Evolutionary conservation across 2,888 invertebrate species (phyloP).

Genomic region (Tetragonisca angustula): DNA sequence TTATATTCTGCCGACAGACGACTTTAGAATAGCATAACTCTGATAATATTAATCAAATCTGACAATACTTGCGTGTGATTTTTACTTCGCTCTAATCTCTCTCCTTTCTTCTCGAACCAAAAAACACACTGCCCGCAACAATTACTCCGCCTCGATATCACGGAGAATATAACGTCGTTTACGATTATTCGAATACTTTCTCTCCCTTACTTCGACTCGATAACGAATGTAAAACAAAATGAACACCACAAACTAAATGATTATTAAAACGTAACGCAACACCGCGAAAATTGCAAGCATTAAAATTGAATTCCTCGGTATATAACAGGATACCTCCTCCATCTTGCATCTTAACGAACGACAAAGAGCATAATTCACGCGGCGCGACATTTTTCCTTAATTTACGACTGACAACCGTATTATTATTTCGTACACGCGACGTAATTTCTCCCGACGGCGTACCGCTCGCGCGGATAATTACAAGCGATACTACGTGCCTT

Average conservation of each 20-base stretch:
- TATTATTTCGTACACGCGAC: not conserved
- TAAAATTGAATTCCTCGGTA: not conserved
- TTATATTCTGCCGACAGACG: too few species aligned
- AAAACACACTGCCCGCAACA: too few species aligned
- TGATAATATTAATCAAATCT: too few species aligned
- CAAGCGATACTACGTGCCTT: not conserved
- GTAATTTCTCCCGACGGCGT: not conserved
- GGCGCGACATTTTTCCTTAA: not conserved
- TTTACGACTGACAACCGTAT: conserved; percentile 9
- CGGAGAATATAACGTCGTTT: not conserved
- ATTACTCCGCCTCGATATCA: not conserved
- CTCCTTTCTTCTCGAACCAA: too few species aligned
- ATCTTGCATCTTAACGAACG: not conserved
- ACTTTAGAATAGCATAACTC: too few species aligned
- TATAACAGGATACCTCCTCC: too few species aligned
- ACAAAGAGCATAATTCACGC: not conserved
- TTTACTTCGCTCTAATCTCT: too few species aligned
- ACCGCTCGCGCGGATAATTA: conserved; percentile 13
- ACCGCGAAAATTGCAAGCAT: not conserved
- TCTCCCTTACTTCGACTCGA: not conserved
- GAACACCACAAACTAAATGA: not conserved
- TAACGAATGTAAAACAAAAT: not conserved
- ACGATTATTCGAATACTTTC: not conserved
- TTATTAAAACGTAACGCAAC: not conserved
- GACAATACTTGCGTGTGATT: too few species aligned